Evolutionary conservation across 1,140 invertebrate species (phyloP), one percentile per base, ranked within the genome.

Genomic region (Atopsyche davidsoni): DNA sequence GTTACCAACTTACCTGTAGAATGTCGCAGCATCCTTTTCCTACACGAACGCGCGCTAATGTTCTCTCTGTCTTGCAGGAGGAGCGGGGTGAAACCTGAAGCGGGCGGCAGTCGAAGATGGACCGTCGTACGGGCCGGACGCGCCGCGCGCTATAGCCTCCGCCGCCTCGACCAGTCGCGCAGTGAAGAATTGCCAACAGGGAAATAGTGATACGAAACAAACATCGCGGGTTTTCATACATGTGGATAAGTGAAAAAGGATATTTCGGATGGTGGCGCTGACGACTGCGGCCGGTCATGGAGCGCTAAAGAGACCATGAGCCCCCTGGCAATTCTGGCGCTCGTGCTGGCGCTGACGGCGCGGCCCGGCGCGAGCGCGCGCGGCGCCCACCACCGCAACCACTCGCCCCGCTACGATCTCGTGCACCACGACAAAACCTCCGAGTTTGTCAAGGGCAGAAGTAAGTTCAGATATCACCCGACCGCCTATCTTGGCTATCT

Each of bases 371-470:
- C 46, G 57, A 59, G 56, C 51, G 40, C 53, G 22, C 31, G 21
- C 18, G 35, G 31, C 47, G 60, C 58, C 47, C 51, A 38, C 55
- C 65, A 62, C 53, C 63, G 60, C 54, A 65, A 66, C 57, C 49
- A 51, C 24, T 36, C 19, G 14, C 47, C 58, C 34, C 61, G 68
- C 55, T 63, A 65, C 50, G 32, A 55, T 31, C 53, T 54, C 40
- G 60, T 60, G 51, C 44, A 60, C 31, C 51, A 63, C 59, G 60
- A 66, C 58, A 68, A 67, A 60, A 62, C 68, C 58, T 69, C 67
- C 49, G 69, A 72, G 60, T 72, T 72, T 55, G 67, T 69, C 58
- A 70, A 69, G 57, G 69, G 69, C 60, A 72, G 69, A 57, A 72
- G 69, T 72, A 69, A 72, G 69, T 68, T 50, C 59, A 55, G 22